Percentiles rank a stretch among this genome's conserved stretches.
Conservation (phyloP, 2,113 vertebrate genomes). For the Brachionichthys hirsutus region DNA sequence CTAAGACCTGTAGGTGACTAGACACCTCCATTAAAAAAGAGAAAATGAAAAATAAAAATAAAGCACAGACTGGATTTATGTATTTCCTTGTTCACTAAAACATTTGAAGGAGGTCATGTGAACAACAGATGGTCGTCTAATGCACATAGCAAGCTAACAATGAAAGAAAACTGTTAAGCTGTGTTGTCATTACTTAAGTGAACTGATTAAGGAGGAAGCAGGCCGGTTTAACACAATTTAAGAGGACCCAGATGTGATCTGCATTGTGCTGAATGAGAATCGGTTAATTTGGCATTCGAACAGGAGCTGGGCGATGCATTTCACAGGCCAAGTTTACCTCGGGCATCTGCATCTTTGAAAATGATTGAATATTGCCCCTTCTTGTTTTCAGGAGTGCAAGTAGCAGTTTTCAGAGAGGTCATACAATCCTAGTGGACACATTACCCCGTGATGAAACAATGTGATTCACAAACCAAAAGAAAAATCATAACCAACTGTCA, state of each 20-base stretch:
- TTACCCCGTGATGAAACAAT: no score
- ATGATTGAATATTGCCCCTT: conserved; percentile 41
- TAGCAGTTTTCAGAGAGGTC: conserved; percentile 17
- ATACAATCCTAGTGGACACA: background rate
- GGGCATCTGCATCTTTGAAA: conserved; percentile 23
- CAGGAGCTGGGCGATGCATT: conserved; percentile 56
- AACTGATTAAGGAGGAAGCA: conserved; percentile 77
- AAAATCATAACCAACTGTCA: no score
- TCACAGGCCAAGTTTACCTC: conserved; percentile 51
- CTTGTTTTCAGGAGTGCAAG: conserved; percentile 19
- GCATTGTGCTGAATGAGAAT: conserved; percentile 76
- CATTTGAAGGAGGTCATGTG: conserved; percentile 73
- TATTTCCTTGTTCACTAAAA: conserved; percentile 64
- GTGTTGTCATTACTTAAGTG: conserved; percentile 83
- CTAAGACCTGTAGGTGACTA: conserved; percentile 99
- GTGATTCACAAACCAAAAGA: no score
- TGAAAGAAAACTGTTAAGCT: conserved; percentile 76
- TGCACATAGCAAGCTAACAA: conserved; percentile 80
- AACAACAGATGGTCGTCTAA: conserved; percentile 81
- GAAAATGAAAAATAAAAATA: conserved; percentile 80
- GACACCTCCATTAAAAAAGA: conserved; percentile 96
- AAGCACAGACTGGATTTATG: conserved; percentile 83
- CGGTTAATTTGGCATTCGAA: conserved; percentile 67
- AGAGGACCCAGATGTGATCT: conserved; percentile 72
- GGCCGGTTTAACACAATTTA: conserved; percentile 74